Evolutionary conservation across 2,113 vertebrate species (phyloP).

Genomic region (Myodes glareolus): DNA sequence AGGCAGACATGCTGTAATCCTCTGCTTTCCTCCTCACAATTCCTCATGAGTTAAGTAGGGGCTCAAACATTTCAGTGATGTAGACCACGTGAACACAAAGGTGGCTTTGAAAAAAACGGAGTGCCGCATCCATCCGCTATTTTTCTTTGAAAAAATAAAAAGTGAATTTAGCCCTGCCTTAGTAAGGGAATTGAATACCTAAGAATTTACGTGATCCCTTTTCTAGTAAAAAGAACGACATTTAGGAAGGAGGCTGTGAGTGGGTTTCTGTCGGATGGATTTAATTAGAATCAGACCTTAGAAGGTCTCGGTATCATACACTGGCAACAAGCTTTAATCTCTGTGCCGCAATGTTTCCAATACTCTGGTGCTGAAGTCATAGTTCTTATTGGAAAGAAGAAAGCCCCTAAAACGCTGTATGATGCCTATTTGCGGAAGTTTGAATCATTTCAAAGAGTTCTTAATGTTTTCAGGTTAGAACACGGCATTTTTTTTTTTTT

Average conservation of each 20-base stretch:
- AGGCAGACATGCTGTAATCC: slow-evolving; percentile 18
- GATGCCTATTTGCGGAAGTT: slow-evolving; percentile 16
- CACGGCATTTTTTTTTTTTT: slow-evolving; percentile 26
- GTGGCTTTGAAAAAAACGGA: not conserved
- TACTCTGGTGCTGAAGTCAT: slow-evolving; percentile 54
- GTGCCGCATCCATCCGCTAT: not conserved
- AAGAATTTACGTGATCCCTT: slow-evolving; percentile 67
- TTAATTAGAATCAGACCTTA: slow-evolving; percentile 78
- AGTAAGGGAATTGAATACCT: slow-evolving; percentile 49
- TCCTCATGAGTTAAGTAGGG: not conserved
- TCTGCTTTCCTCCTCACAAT: slow-evolving; percentile 11
- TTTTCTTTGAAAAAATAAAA: slow-evolving; percentile 45
- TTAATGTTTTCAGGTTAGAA: slow-evolving; percentile 31
- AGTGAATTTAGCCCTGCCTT: slow-evolving; percentile 53
- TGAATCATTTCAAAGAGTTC: slow-evolving; percentile 27
- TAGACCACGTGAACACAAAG: not conserved
- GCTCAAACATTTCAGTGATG: slow-evolving; percentile 8
- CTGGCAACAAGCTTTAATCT: slow-evolving; percentile 62
- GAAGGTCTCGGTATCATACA: slow-evolving; percentile 53
- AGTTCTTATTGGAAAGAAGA: slow-evolving; percentile 40
- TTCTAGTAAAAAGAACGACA: slow-evolving; percentile 63
- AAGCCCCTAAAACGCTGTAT: slow-evolving; percentile 39
- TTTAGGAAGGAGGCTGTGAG: slow-evolving; percentile 64
- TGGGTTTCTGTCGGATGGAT: slow-evolving; percentile 63
- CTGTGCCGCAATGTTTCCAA: not conserved